phyloP scores from a whole-genome alignment of 2,113 vertebrate genomes.

The Elephas maximus region DNA sequence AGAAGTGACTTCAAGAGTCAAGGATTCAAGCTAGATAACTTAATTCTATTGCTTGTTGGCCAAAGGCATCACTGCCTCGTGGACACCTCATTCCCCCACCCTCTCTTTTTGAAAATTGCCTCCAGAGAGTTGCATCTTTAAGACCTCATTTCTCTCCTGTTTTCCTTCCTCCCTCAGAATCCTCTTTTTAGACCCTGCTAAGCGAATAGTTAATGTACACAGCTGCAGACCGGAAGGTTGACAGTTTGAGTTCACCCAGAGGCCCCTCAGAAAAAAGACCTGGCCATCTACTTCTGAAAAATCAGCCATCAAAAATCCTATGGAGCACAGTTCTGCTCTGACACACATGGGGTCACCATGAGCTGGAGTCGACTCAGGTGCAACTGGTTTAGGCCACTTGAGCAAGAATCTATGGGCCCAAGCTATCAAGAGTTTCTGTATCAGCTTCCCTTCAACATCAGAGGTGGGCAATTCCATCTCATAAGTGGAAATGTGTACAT shows the following conservation, averaged over 20 bases:
- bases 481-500: neutral
- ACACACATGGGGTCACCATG: neutral
- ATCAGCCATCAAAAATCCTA: neutral
- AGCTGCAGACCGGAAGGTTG: too few species aligned
- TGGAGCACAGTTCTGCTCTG: neutral
- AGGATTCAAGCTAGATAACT: slow-evolving; percentile 21
- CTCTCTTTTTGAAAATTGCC: neutral
- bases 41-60: slow-evolving; percentile 25
- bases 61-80: neutral
- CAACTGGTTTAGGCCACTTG: neutral
- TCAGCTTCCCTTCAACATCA: neutral
- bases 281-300: neutral
- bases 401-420: neutral
- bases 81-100: neutral
- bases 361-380: neutral
- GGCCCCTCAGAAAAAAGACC: neutral
- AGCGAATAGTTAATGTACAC: too few species aligned
- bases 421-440: neutral
- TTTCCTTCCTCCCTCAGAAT: neutral
- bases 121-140: neutral
- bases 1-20: slow-evolving; percentile 21
- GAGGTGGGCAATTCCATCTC: neutral
- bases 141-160: neutral
- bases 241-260: neutral
- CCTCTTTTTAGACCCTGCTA: neutral